Evolutionary conservation across 1,140 invertebrate genomes (phyloP).

Genomic region (Onthophagus taurus): DNA sequence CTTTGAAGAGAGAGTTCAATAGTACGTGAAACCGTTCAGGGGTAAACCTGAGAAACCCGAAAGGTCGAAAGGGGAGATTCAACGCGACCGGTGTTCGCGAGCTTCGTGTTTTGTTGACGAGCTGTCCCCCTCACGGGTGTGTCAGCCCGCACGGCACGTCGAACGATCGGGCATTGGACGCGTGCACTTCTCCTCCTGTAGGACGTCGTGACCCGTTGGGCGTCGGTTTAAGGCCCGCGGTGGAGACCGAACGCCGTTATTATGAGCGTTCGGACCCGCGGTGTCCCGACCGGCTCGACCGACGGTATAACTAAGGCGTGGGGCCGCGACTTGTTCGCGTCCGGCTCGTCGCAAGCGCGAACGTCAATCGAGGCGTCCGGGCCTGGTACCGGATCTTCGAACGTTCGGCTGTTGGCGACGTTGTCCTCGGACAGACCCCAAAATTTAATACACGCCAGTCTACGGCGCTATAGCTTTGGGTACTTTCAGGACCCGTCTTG

Average conservation of each 20-base stretch:
- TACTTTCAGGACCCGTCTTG: slow-evolving; percentile 76
- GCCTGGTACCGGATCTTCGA: slow-evolving; percentile 13
- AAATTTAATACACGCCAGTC: slow-evolving; percentile 37
- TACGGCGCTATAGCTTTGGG: slow-evolving; percentile 49
- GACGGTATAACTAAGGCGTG: slow-evolving; percentile 25
- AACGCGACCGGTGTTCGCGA: too few relatives aligned
- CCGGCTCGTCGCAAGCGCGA: slow-evolving; percentile 28
- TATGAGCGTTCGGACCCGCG: slow-evolving; percentile 17
- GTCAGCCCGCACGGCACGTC: too few relatives aligned
- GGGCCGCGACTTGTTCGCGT: slow-evolving; percentile 26
- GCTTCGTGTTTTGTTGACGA: too few relatives aligned
- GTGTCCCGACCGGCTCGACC: slow-evolving; percentile 21
- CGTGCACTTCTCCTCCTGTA: slow-evolving; percentile 44
- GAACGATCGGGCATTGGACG: too few relatives aligned
- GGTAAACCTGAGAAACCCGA: too few relatives aligned
- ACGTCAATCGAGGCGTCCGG: slow-evolving; percentile 17
- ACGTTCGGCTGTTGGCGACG: slow-evolving; percentile 31
- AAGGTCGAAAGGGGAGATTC: too few relatives aligned
- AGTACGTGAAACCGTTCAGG: too few relatives aligned
- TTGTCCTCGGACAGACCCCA: slow-evolving; percentile 39
- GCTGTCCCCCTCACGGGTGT: too few relatives aligned
- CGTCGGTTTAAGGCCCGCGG: slow-evolving; percentile 32
- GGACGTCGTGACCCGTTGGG: slow-evolving; percentile 43
- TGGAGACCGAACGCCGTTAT: slow-evolving; percentile 29
- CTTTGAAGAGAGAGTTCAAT: too few relatives aligned